phyloP scores from a whole-genome alignment of 2,888 invertebrate species.

The Leptura quadrifasciata region DNA sequence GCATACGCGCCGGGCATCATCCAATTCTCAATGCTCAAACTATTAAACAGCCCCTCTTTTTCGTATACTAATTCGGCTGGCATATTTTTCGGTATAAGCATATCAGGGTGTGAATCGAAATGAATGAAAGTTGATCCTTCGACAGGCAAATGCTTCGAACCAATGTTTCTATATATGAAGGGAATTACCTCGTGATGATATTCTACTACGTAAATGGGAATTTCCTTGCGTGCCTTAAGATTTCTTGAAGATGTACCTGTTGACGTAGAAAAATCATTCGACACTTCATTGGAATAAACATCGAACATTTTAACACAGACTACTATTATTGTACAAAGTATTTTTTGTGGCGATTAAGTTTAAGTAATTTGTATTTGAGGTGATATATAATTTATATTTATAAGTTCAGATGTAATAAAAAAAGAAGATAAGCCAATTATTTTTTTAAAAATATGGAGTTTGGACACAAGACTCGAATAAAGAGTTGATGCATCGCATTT shows the following conservation, averaged over 20 bases:
- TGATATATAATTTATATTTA: too few species aligned
- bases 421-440: slow-evolving; percentile 31
- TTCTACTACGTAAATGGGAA: slow-evolving; percentile 86
- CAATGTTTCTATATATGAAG: slow-evolving; percentile 86
- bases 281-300: not conserved
- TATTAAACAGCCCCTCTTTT: slow-evolving; percentile 81
- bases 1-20: slow-evolving; percentile 91
- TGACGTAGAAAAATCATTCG: slow-evolving; percentile 25
- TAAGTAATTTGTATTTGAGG: too few species aligned
- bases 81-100: slow-evolving; percentile 88
- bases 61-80: slow-evolving; percentile 84
- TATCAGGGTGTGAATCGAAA: slow-evolving; percentile 94
- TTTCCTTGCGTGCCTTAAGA: slow-evolving; percentile 78
- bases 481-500: too few species aligned
- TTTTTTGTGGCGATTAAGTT: not conserved
- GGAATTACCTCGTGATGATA: slow-evolving; percentile 87
- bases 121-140: slow-evolving; percentile 86
- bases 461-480: too few species aligned
- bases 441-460: too few species aligned
- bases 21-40: slow-evolving; percentile 95
- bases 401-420: slow-evolving; percentile 31
- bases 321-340: not conserved
- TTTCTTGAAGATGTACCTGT: slow-evolving; percentile 37
- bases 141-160: slow-evolving; percentile 87
- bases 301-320: slow-evolving; percentile 3